Base-by-base conservation (phyloP, 2,888 invertebrate genomes). In the Athalia rosae region DNA sequence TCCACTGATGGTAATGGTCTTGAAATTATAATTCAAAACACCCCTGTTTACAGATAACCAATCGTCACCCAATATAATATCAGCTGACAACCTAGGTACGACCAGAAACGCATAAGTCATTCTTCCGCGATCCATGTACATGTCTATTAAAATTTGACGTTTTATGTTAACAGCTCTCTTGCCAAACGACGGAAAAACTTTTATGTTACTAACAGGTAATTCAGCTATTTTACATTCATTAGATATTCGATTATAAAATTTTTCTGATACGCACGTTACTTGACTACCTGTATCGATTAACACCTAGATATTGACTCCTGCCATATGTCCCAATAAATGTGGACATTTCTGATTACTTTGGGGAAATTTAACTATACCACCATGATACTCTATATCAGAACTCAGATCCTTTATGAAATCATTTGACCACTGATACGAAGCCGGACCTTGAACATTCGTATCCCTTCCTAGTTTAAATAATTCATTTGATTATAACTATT, bases 281-380 rank as follows among this genome's bases (percentile, higher is more conserved):
- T 82, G 81, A 53, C 82, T 82, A 9, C 81, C 81, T 0, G 80
- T 78, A 64, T 81, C 81, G 3, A 82, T 43, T 7, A 81, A 66
- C 1, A 81, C 80, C 9, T 73, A 11, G 4, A 79, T 62, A 0
- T 59, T 41, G 11, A 58, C 59, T 67, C 74, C 62, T 43, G 53
- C 76, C 8, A 80, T 56, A 41, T 56, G 8, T 6, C 77, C 53
- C 8, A 77, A 61, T 56, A 82, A 62, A 7, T 78, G 76, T 4
- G 80, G 80, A 41, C 79, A 79, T 45, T 62, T 61, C n/a, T n/a
- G 69, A 41, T 50, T 76, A 15, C 61, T 28, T 9, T 77, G 43
- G 48, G 47, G 9, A 50, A 47, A 4, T n/a, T 58, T 50, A 4
- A 7, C 43, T 53, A n/a, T n/a, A n/a, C 13, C 13, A 8, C n/a